Base-by-base conservation (phyloP, 1,140 invertebrate species). In the Magallana ariakensis region DNA sequence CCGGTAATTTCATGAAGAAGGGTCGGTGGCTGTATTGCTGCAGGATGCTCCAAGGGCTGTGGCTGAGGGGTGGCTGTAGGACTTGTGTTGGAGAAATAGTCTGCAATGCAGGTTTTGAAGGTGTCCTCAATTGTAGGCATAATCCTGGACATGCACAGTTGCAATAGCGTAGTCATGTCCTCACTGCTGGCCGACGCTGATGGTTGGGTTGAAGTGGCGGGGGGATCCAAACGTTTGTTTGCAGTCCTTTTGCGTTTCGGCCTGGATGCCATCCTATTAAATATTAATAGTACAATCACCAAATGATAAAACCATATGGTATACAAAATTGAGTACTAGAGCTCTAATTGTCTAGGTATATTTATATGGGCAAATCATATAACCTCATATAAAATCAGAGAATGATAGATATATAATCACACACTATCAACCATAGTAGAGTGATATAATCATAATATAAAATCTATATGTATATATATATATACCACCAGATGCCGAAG, bases 51-150 rank as follows among this genome's bases (percentile, higher is more conserved):
- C 19, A 62, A 19, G 6, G 58, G 58, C 8, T 16, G 11, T 62
- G 58, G n/a, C 15, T 5, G 58, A 62, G 58, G 16, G 4, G 15
- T 16, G 58, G 58, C n/a, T 62, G 58, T 62, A 1, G 58, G 8
- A 7, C 5, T 62, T 16, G 58, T 8, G 16, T 62, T 62, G 58
- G 19, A 62, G 5, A n/a, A 62, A 16, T 62, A 5, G 15, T 62
- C 33, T 46, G 33, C 4, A 7, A 62, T 62, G 58, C 58, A 62
- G 5, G 58, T 16, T 19, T 62, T 62, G 15, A 62, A 62, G 13
- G 16, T 62, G 11, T 62, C 58, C 58, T 62, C 58, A 62, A 62
- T 62, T 62, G 58, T 62, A 16, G 58, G n/a, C 58, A 62, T 62
- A 15, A 62, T 62, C 58, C 16, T 62, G 58, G 58, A 16, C 16